Conservation (phyloP, 1,140 invertebrate species). For the Laupala kohalensis region DNA sequence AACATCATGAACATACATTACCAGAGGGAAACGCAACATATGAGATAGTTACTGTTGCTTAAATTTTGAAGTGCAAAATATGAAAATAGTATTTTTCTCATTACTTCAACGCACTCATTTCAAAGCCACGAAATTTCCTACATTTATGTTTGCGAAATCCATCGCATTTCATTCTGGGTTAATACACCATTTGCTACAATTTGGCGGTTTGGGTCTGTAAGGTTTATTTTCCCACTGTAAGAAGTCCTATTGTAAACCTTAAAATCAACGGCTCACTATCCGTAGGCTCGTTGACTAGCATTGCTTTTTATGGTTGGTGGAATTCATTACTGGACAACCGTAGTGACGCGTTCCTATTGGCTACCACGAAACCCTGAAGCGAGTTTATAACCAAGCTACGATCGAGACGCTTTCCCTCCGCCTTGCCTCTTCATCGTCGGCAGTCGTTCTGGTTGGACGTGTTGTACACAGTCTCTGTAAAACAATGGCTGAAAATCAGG, state of each 20-base stretch:
- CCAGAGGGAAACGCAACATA: too few relatives aligned
- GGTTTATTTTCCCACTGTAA: not conserved
- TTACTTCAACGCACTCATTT: too few relatives aligned
- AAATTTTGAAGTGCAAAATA: too few relatives aligned
- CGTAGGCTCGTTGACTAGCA: not conserved
- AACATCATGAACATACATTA: too few relatives aligned
- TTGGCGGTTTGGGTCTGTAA: not conserved
- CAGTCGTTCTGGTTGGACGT: not conserved
- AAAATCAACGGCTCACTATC: not conserved
- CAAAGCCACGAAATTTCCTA: too few relatives aligned
- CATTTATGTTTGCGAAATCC: too few relatives aligned
- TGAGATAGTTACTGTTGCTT: too few relatives aligned
- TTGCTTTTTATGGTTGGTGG: not conserved
- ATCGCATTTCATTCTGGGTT: too few relatives aligned
- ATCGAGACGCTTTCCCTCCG: not conserved
- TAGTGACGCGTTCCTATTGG: not conserved
- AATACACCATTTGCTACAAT: too few relatives aligned
- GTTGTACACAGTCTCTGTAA: not conserved
- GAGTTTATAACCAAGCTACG: not conserved
- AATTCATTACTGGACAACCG: not conserved
- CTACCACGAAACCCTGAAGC: not conserved
- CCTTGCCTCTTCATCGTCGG: constrained; percentile 7
- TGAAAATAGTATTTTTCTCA: too few relatives aligned
- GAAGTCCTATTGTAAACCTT: not conserved
- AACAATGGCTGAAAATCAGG: constrained; percentile 16